Conservation (phyloP, 2,113 vertebrate genomes). For the Apistogramma diplotaenia region DNA sequence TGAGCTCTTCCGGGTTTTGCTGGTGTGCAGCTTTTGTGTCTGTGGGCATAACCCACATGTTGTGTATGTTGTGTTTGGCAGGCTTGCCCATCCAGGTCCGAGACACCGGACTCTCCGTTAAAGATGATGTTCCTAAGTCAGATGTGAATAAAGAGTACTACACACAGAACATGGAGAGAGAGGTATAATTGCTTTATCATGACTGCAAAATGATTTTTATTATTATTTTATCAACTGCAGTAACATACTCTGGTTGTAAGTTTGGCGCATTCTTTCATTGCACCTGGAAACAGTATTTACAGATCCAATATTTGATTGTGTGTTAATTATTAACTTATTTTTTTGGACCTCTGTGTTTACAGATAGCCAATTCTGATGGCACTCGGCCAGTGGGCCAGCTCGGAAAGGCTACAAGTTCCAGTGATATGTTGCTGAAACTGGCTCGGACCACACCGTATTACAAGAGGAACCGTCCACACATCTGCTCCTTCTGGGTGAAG, state of each 20-base stretch:
- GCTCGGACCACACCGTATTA: conserved; percentile 97
- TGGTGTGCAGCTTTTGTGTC: background rate
- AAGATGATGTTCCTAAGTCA: conserved; percentile 96
- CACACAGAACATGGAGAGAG: conserved; percentile 98
- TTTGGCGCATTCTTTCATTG: background rate
- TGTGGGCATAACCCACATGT: background rate
- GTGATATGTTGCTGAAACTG: conserved; percentile 97
- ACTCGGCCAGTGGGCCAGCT: conserved; percentile 89
- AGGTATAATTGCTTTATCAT: conserved; percentile 74
- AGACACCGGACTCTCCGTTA: conserved; percentile 91
- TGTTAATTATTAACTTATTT: background rate
- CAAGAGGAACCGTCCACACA: conserved; percentile 97
- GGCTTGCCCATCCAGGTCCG: conserved; percentile 97
- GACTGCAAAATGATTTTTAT: background rate
- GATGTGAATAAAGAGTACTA: conserved; percentile 99
- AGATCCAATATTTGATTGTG: background rate
- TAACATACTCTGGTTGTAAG: background rate
- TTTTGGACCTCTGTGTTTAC: conserved; percentile 11
- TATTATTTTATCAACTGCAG: background rate
- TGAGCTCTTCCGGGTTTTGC: background rate
- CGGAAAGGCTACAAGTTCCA: conserved; percentile 91
- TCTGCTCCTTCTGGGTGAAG: conserved; percentile 99
- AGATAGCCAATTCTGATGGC: conserved; percentile 95
- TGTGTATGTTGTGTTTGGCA: conserved; percentile 53
- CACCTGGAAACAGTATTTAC: background rate